These are phyloP conservation scores for Pachypanchax playfairii DNA, from an alignment of 2,113 vertebrate species.

Conservation along the genomic window DNA sequence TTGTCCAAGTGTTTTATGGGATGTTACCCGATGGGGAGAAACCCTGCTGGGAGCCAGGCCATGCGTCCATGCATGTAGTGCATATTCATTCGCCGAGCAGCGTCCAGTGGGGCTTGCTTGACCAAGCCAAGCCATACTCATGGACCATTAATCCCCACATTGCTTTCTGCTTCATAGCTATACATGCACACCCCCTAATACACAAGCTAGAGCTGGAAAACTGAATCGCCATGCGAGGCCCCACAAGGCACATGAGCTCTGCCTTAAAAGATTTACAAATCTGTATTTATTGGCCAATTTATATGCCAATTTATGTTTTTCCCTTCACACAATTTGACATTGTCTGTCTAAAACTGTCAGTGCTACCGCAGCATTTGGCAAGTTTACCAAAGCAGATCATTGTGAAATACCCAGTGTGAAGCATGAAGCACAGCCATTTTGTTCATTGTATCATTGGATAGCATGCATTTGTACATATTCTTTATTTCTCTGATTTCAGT, in stretches of 20 bases:
- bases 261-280: conserved; percentile 34
- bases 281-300: conserved; percentile 53
- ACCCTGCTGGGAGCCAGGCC: conserved; percentile 52
- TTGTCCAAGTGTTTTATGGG: conserved; percentile 60
- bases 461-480: neutral
- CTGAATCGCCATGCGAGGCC: conserved; percentile 41
- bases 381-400: conserved; percentile 12
- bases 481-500: neutral
- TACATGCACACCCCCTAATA: conserved; percentile 33
- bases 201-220: conserved; percentile 53
- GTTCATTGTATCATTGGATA: conserved; percentile 1
- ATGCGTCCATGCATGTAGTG: conserved; percentile 67
- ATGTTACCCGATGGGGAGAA: conserved; percentile 58
- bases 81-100: conserved; percentile 66
- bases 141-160: conserved; percentile 71
- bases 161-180: conserved; percentile 60
- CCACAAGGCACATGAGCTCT: conserved; percentile 25
- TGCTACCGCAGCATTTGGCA: neutral
- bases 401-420: conserved; percentile 31
- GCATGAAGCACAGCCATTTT: too few relatives aligned
- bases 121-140: conserved; percentile 53
- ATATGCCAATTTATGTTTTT: conserved; percentile 13
- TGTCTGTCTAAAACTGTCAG: conserved; percentile 40
- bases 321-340: conserved; percentile 31
- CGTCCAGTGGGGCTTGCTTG: conserved; percentile 53